Evolutionary conservation across 2,797 vertebrate species (phyloP), one percentile per base, ranked within the genome.

Genomic region (Borostomias antarcticus): DNA sequence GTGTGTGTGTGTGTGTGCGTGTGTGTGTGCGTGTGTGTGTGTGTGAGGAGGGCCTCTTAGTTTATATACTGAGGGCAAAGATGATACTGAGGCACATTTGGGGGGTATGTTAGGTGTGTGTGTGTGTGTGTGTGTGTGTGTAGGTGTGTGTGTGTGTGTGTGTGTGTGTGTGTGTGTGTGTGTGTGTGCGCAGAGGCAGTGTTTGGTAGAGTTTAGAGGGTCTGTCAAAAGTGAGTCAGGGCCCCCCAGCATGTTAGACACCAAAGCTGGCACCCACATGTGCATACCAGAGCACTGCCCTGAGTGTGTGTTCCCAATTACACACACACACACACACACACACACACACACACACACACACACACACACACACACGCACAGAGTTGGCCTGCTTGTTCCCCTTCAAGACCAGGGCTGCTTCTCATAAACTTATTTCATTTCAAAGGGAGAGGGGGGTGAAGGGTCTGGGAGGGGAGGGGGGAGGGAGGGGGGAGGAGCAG

Each of bases 181-280:
- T 19, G 13, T 30, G 28, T 17, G 58, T 28, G n/a, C n/a, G n/a
- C n/a, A n/a, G n/a, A n/a, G n/a, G n/a, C n/a, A n/a, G n/a, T n/a
- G n/a, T n/a, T n/a, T 65, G 23, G 52, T 8, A 45, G 35, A 43
- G 61, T 2, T 72, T 67, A 75, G 66, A 67, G 48, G 72, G 75
- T 59, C 72, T 30, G 78, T 70, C 65, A 64, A 80, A 80, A 82
- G 66, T 25, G 25, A 84, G 80, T 76, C 63, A 73, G 51, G 87
- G 82, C 85, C 89, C 86, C 85, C 86, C 86, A 87, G 78, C 54
- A 75, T 85, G 84, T 87, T 75, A 87, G 81, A 86, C 81, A 76
- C 75, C 30, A 43, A 91, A 90, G 88, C 89, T 91, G 91, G 89
- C 86, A 89, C 82, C 86, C 90, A 92, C 89, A 92, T 92, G 89